Evolutionary conservation across 2,113 vertebrate species (phyloP).

Genomic region (Egretta garzetta): DNA sequence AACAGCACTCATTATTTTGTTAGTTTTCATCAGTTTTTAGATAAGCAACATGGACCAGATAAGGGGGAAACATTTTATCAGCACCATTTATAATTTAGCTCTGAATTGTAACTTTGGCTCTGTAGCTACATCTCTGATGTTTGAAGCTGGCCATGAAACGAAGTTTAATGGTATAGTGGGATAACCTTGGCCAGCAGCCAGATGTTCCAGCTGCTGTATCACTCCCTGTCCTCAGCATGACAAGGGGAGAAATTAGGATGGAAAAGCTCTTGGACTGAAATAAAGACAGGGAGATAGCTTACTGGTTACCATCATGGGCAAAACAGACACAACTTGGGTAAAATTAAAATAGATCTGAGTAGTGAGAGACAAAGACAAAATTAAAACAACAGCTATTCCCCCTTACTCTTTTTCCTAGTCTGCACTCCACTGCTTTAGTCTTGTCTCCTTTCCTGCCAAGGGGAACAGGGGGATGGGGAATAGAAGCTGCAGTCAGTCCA

Average conservation of each 20-base stretch:
- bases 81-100: neutral
- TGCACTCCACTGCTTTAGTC: neutral
- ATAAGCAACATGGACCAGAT: neutral
- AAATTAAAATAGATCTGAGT: neutral
- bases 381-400: neutral
- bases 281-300: neutral
- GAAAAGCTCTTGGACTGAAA: neutral
- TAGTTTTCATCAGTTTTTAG: neutral
- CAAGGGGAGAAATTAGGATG: neutral
- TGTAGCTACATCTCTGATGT: neutral
- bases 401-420: neutral
- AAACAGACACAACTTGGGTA: neutral
- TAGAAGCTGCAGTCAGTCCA: neutral
- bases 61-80: neutral
- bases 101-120: neutral
- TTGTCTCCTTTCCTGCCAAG: neutral
- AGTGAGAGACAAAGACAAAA: neutral
- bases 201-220: neutral
- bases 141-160: neutral
- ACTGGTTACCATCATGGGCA: neutral
- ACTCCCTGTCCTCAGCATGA: neutral
- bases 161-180: neutral
- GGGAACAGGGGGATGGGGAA: fast-evolving
- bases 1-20: neutral
- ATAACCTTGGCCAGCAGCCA: neutral